Evolutionary conservation across 1,140 invertebrate genomes (phyloP).

Genomic region (Pseudobourletiella spinata): DNA sequence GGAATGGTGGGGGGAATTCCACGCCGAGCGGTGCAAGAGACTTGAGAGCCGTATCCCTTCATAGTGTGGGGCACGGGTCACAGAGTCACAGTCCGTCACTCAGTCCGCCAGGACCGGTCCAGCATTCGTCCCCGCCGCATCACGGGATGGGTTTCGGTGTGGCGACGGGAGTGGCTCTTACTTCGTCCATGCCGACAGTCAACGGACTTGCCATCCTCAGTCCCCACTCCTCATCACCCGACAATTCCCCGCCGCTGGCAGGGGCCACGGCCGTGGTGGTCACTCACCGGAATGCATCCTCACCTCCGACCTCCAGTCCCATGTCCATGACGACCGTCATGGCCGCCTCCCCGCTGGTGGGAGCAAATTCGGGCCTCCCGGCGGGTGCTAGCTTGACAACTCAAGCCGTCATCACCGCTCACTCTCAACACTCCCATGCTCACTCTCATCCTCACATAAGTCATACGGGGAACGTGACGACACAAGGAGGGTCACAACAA

Average conservation of each 20-base stretch:
- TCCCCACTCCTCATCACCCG: constrained; percentile 38
- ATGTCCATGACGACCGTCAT: constrained; percentile 36
- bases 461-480: constrained; percentile 22
- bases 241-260: constrained; percentile 35
- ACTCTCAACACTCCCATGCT: constrained; percentile 37
- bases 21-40: neutral
- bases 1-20: neutral
- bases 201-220: constrained; percentile 48
- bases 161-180: constrained; percentile 45
- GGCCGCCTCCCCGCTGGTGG: constrained; percentile 41
- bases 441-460: constrained; percentile 30
- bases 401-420: constrained; percentile 42
- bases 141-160: constrained; percentile 39
- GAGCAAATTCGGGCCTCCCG: constrained; percentile 42
- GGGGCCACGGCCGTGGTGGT: constrained; percentile 34
- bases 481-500: constrained; percentile 45
- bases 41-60: constrained; percentile 7
- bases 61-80: constrained; percentile 33
- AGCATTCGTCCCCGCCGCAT: constrained; percentile 40
- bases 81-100: constrained; percentile 38
- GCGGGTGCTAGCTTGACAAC: constrained; percentile 42
- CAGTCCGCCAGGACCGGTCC: constrained; percentile 6
- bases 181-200: constrained; percentile 38
- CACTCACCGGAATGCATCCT: constrained; percentile 29
- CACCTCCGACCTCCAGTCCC: constrained; percentile 30